A percentile compares a stretch with the other conserved stretches of the same genome.
Conservation (phyloP, 2,797 vertebrate genomes). For the Spheniscus humboldti region DNA sequence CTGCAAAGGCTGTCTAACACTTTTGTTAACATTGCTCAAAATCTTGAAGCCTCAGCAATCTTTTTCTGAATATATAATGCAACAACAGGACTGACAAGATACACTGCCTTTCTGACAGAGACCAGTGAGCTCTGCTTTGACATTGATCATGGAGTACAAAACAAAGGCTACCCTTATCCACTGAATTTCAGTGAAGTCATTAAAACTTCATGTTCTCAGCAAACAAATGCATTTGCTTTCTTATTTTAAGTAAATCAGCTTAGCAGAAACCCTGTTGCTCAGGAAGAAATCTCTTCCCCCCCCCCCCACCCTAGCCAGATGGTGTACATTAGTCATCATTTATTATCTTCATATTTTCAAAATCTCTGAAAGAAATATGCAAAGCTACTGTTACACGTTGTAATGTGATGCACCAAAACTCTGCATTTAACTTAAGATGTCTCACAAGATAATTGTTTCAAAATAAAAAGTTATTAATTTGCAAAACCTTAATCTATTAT, state of each 20-base stretch:
- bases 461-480: background rate
- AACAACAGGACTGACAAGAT: background rate
- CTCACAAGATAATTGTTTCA: background rate
- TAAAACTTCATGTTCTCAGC: background rate
- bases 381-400: slow-evolving; percentile 18
- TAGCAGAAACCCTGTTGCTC: slow-evolving; percentile 12
- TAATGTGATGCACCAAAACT: background rate
- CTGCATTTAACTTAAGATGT: background rate
- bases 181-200: background rate
- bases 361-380: slow-evolving; percentile 41
- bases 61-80: background rate
- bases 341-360: slow-evolving; percentile 59
- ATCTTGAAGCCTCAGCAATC: background rate
- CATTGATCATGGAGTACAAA: background rate
- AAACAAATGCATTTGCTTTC: background rate
- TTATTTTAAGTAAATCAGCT: slow-evolving; percentile 36
- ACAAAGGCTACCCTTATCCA: background rate
- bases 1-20: background rate
- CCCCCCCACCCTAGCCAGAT: slow-evolving; percentile 13
- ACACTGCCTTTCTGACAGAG: background rate
- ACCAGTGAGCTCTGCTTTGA: background rate
- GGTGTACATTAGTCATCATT: slow-evolving; percentile 66
- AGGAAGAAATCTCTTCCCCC: background rate
- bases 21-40: background rate
- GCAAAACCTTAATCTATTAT: background rate